Evolutionary conservation across 2,797 vertebrate species (phyloP).

Genomic region (Epinephelus malabaricus): DNA sequence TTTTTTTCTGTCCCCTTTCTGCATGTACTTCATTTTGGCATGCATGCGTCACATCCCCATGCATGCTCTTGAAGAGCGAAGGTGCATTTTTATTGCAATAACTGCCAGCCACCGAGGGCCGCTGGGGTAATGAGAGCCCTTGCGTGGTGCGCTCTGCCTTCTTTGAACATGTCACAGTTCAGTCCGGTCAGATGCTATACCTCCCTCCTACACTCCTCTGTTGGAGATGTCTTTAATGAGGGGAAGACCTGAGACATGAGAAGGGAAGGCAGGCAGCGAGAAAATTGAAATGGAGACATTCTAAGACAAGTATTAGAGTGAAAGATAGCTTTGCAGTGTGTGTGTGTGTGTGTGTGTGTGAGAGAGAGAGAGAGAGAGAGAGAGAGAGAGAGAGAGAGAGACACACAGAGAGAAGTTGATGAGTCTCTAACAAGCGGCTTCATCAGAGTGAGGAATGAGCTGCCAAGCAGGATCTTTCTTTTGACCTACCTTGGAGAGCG

Average conservation of each 20-base stretch:
- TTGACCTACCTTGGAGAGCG: constrained; percentile 82
- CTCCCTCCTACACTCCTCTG: constrained; percentile 25
- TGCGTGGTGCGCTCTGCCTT: constrained; percentile 48
- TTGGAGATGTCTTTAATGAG: constrained; percentile 71
- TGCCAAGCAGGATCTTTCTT: constrained; percentile 80
- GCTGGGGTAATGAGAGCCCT: constrained; percentile 60
- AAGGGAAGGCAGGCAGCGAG: constrained; percentile 24
- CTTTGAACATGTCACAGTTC: constrained; percentile 61
- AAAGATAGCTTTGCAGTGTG: constrained; percentile 45
- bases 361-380: not conserved
- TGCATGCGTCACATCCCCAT: not conserved
- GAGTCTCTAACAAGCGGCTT: constrained; percentile 85
- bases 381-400: constrained; percentile 2
- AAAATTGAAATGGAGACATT: constrained; percentile 67
- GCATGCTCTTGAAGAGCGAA: constrained; percentile 7
- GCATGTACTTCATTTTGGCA: not conserved
- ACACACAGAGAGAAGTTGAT: constrained; percentile 62
- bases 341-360: constrained; percentile 5
- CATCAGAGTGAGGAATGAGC: constrained; percentile 84
- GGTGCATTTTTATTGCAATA: constrained; percentile 3
- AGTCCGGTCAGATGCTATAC: constrained; percentile 42
- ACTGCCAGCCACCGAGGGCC: constrained; percentile 8
- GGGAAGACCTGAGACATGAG: constrained; percentile 33
- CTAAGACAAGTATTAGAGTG: constrained; percentile 54
- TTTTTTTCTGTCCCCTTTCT: not conserved